phyloP scores from a whole-genome alignment of 1,140 invertebrate genomes.

The Paraescarpia echinospica region DNA sequence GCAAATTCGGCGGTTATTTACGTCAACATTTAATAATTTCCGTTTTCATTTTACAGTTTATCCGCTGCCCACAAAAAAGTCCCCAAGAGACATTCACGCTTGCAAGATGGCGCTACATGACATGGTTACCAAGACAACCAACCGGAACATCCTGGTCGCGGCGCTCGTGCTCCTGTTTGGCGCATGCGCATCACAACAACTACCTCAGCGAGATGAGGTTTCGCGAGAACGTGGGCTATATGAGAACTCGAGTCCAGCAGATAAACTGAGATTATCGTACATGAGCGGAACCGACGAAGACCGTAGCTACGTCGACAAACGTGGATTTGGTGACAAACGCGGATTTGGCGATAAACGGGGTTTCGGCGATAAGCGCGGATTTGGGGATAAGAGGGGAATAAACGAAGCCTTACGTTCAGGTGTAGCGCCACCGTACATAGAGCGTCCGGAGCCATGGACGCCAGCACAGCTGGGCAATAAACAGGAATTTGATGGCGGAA shows the following conservation, averaged over 20 bases:
- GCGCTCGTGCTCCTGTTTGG: background rate
- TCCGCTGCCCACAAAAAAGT: background rate
- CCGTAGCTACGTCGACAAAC: background rate
- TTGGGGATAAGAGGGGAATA: background rate
- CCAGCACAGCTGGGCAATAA: background rate
- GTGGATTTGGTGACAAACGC: slow-evolving; percentile 16
- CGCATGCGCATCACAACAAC: background rate
- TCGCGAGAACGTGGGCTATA: background rate
- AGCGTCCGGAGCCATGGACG: background rate
- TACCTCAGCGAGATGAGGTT: background rate
- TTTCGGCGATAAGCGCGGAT: slow-evolving; percentile 10
- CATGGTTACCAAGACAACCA: background rate
- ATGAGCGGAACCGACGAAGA: background rate
- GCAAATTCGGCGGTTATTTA: too few relatives aligned
- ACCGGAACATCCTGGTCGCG: background rate
- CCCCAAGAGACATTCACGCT: background rate
- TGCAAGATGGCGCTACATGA: background rate
- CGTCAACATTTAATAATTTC: background rate
- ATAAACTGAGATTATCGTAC: background rate
- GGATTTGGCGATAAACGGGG: slow-evolving; percentile 15
- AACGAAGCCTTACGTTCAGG: background rate
- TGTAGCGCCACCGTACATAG: background rate
- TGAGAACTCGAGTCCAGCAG: background rate
- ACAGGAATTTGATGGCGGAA: background rate
- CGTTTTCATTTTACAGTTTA: background rate